Percentiles rank a stretch among this genome's conserved stretches.
Evolutionary conservation across 2,888 invertebrate species (phyloP).

Genomic region (Lycia hirtaria): DNA sequence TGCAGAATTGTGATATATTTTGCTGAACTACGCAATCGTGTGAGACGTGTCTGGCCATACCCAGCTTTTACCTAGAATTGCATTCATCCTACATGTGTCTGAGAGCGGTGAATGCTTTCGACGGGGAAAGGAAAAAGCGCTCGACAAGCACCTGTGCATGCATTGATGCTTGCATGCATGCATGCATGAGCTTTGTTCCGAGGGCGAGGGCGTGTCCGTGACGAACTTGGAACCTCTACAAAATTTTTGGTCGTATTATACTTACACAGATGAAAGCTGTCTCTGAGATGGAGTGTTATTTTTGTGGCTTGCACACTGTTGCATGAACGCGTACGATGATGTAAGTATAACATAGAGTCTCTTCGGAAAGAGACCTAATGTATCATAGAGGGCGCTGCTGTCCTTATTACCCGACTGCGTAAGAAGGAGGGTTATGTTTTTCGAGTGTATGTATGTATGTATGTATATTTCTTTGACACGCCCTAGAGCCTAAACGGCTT

Average conservation of each 20-base stretch:
- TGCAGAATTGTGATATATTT: not conserved
- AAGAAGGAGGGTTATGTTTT: too few species aligned
- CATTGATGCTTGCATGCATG: too few species aligned
- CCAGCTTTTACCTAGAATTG: conserved; percentile 55
- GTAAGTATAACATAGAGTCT: too few species aligned
- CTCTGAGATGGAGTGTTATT: conserved; percentile 2
- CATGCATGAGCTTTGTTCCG: conserved; percentile 71
- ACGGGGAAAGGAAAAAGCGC: conserved; percentile 64
- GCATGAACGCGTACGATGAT: not conserved
- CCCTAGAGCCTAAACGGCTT: too few species aligned
- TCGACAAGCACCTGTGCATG: conserved; percentile 61
- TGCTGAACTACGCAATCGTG: conserved; percentile 19
- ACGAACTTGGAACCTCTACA: conserved; percentile 33
- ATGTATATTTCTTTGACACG: too few species aligned
- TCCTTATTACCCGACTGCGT: too few species aligned
- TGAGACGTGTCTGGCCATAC: conserved; percentile 22
- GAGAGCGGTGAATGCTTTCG: conserved; percentile 65
- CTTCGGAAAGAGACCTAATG: too few species aligned
- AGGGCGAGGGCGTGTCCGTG: conserved; percentile 54
- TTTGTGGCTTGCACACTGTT: conserved; percentile 1
- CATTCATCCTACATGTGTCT: conserved; percentile 61
- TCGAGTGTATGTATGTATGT: too few species aligned
- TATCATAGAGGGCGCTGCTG: too few species aligned
- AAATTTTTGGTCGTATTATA: conserved; percentile 18
- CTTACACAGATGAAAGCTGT: conserved; percentile 16